phyloP scores from a whole-genome alignment of 2,113 vertebrate species.

The Megalops atlanticus region DNA sequence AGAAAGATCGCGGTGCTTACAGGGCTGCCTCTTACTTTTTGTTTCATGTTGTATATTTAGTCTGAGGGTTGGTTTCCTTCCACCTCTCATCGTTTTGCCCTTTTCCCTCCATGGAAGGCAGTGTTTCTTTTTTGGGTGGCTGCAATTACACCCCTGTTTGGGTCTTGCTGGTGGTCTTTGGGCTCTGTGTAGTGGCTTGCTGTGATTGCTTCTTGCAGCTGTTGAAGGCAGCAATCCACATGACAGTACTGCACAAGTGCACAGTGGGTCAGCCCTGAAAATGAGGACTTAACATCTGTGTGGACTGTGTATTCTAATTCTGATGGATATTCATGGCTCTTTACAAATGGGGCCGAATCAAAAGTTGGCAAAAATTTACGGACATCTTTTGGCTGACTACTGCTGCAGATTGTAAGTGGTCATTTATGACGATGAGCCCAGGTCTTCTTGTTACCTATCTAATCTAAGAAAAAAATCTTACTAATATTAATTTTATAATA shows the following conservation, averaged over 20 bases:
- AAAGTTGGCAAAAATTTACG: too few relatives aligned
- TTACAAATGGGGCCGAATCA: neutral
- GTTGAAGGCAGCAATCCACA: neutral
- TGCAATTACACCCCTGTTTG: neutral
- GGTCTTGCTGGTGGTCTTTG: conserved; percentile 7
- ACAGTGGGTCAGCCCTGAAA: neutral
- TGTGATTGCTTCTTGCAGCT: neutral
- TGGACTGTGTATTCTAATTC: neutral
- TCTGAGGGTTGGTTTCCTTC: conserved; percentile 17
- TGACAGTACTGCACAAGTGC: neutral
- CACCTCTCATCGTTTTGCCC: conserved; percentile 10
- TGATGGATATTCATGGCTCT: neutral
- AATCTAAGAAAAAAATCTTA: too few relatives aligned
- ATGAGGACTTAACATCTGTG: neutral
- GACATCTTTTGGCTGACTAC: neutral
- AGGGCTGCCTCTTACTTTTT: neutral
- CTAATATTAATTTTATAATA: conserved; percentile 21
- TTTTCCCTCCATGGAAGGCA: conserved; percentile 2
- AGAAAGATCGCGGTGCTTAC: neutral
- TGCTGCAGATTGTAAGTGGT: too few relatives aligned
- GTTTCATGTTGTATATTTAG: conserved; percentile 26
- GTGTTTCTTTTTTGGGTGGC: neutral
- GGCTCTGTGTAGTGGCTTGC: neutral
- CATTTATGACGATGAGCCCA: too few relatives aligned
- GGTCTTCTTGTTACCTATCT: too few relatives aligned